Evolutionary conservation across 2,888 invertebrate species (phyloP).

Genomic region (Shargacucullia verbasci): DNA sequence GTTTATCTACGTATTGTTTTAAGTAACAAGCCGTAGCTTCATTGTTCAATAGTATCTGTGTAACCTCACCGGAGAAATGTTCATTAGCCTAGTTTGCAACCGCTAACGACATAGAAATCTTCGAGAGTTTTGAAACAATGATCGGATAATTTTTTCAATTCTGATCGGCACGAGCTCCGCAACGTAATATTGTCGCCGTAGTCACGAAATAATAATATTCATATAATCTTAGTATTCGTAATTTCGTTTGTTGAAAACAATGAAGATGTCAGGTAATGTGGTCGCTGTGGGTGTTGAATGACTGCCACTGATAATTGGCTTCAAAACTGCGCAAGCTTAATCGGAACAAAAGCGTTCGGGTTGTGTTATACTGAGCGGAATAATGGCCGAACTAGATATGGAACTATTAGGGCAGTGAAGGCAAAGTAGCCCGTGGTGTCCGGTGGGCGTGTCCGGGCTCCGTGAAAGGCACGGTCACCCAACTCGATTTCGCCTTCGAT

Average conservation of each 20-base stretch:
- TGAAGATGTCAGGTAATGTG: conserved; percentile 39
- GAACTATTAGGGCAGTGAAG: conserved; percentile 68
- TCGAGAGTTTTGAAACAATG: conserved; percentile 72
- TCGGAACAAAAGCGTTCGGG: conserved; percentile 62
- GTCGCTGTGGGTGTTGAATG: conserved; percentile 48
- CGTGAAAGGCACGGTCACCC: conserved; percentile 81
- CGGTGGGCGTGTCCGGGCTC: conserved; percentile 72
- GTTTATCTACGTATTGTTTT: conserved; percentile 60
- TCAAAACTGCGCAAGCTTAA: conserved; percentile 55
- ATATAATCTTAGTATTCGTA: conserved; percentile 51
- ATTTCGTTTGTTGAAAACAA: conserved; percentile 50
- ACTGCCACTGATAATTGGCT: conserved; percentile 38
- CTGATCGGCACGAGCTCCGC: conserved; percentile 72
- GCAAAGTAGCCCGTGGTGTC: conserved; percentile 66
- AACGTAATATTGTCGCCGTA: conserved; percentile 66
- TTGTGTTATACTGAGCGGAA: conserved; percentile 54
- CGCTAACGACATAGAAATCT: conserved; percentile 69
- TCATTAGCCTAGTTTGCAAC: conserved; percentile 63
- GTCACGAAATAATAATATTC: conserved; percentile 66
- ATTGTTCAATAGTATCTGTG: conserved; percentile 57
- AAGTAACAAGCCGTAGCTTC: conserved; percentile 50
- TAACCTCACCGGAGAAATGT: conserved; percentile 66
- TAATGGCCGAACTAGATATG: conserved; percentile 62
- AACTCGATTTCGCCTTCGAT: conserved; percentile 80
- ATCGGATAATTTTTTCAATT: conserved; percentile 73